phyloP scores from a whole-genome alignment of 2,797 vertebrate species.

The Ptychobarbus kaznakovi region DNA sequence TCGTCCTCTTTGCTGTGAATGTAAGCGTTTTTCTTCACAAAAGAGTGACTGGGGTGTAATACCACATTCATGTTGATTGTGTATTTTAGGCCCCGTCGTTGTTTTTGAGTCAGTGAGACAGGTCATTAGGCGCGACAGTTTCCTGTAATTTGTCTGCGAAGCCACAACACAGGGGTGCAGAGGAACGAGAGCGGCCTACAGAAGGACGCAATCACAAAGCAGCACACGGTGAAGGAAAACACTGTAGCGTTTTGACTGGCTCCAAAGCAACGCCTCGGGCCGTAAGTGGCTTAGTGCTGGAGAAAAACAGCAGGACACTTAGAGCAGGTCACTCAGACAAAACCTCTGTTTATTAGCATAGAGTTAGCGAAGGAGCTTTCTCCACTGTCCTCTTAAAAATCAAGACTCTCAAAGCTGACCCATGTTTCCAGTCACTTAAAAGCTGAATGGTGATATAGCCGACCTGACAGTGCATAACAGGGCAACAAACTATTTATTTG shows the following conservation, averaged over 20 bases:
- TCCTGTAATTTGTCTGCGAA: slow-evolving; percentile 65
- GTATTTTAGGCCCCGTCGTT: slow-evolving; percentile 47
- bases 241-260: slow-evolving; percentile 12
- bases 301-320: background rate
- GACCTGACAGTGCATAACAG: background rate
- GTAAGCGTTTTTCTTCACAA: background rate
- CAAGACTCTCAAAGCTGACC: background rate
- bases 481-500: background rate
- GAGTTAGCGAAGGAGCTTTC: background rate
- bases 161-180: slow-evolving; percentile 22
- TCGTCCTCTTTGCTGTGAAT: background rate
- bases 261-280: slow-evolving; percentile 41
- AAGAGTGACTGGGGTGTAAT: slow-evolving; percentile 30
- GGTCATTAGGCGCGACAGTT: slow-evolving; percentile 61
- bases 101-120: slow-evolving; percentile 52
- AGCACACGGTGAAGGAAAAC: slow-evolving; percentile 24
- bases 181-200: slow-evolving; percentile 39
- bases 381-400: background rate
- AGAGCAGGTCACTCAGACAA: background rate
- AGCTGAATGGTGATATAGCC: background rate
- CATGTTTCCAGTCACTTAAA: background rate
- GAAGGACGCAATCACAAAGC: slow-evolving; percentile 39
- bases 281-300: background rate
- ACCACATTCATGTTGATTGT: slow-evolving; percentile 10
- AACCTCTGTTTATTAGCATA: background rate